phyloP scores from a whole-genome alignment of 2,888 invertebrate species.

The Eurois occulta region DNA sequence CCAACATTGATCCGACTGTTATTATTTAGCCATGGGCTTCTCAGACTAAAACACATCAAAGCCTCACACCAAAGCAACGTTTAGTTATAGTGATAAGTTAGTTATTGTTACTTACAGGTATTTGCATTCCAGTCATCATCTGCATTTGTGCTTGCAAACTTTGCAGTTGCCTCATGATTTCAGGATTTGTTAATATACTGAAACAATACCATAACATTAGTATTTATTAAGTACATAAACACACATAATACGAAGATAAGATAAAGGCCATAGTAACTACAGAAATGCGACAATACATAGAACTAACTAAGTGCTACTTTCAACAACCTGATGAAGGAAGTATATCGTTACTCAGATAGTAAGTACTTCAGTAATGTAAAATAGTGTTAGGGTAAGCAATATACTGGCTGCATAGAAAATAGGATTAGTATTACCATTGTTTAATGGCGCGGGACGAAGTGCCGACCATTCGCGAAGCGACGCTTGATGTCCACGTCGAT shows the following conservation, averaged over 20 bases:
- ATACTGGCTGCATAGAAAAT: background rate
- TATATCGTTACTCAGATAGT: background rate
- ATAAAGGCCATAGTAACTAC: background rate
- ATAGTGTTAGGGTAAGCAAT: background rate
- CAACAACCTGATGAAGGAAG: background rate
- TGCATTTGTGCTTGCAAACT: conserved; percentile 92
- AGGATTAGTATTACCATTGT: background rate
- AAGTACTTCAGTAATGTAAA: background rate
- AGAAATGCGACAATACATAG: background rate
- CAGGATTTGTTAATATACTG: conserved; percentile 95
- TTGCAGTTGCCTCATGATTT: conserved; percentile 97
- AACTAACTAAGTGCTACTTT: background rate
- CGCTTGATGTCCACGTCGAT: too few species aligned
- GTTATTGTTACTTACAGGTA: conserved; percentile 80
- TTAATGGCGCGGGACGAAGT: background rate
- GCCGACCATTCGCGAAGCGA: too few species aligned
- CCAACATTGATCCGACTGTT: too few species aligned
- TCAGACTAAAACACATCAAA: too few species aligned
- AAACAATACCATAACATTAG: conserved; percentile 68
- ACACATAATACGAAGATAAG: background rate
- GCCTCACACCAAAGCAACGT: background rate
- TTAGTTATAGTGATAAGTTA: background rate
- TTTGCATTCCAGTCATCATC: conserved; percentile 87
- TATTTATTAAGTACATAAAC: background rate
- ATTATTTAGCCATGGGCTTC: too few species aligned